Base-by-base conservation (phyloP, 2,888 invertebrate genomes). In the Abscondita cerata region DNA sequence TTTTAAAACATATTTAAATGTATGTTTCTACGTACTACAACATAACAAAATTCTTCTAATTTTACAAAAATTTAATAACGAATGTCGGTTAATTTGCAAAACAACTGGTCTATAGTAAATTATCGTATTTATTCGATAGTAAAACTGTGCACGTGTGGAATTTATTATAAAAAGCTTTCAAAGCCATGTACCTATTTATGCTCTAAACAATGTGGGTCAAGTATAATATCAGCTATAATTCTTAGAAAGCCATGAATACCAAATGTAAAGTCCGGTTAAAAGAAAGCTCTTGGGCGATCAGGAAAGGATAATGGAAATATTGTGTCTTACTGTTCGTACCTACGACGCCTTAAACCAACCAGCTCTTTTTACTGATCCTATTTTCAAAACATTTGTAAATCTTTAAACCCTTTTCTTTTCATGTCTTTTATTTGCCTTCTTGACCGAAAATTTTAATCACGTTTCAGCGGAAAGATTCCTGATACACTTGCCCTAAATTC, bases 301-400 rank as follows among this genome's bases (percentile, higher is more conserved):
- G 52, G 16, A 38, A 40, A 34, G 46, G 46, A 56, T 61, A 61
- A 55, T 59, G 59, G 59, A 46, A 56, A 51, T 61, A 18, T 38
- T 46, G 47, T 52, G 61, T 56, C 51, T 44, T 41, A 38, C 9
- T 12, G n/a, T 56, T 25, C 47, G 20, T 38, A 59, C 59, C 53
- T 52, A 47, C 40, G 47, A 34, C 18, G 16, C 13, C 38, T 38
- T 50, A 16, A 41, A 41, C 16, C 16, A 41, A 15, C 16, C 15
- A 13, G 12, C 16, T 41, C 36, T 41, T 41, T n/a, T 41, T 13
- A 41, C 3, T 6, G n/a, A 15, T 16, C 16, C 41, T 41, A 9
- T 13, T 41, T 13, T 41, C 6, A 25, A 4, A n/a, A n/a, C n/a
- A n/a, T n/a, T n/a, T n/a, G n/a, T n/a, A n/a, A n/a, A n/a, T n/a